phyloP scores from a whole-genome alignment of 1,140 invertebrate species.

The Dendroctonus valens region DNA sequence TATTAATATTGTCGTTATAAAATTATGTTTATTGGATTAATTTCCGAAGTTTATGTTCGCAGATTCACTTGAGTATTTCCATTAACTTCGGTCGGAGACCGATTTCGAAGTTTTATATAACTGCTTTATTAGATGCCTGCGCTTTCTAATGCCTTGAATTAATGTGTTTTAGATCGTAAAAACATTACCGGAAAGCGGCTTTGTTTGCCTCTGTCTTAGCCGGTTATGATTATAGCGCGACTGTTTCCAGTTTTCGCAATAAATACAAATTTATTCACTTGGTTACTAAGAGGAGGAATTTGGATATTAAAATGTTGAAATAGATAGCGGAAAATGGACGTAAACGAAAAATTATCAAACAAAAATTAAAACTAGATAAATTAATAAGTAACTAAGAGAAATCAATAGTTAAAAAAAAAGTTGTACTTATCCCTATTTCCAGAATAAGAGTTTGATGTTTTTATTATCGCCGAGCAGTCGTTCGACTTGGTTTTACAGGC shows the following conservation, averaged over 20 bases:
- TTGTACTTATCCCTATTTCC: not conserved
- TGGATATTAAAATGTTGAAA: no score
- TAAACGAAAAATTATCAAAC: no score
- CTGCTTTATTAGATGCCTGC: slow-evolving; percentile 26
- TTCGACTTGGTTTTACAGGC: slow-evolving; percentile 24
- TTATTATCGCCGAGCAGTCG: slow-evolving; percentile 16
- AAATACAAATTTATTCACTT: no score
- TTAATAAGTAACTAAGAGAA: no score
- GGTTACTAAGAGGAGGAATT: no score
- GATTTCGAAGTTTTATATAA: slow-evolving; percentile 11
- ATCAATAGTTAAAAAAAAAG: no score
- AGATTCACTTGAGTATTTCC: slow-evolving; percentile 16
- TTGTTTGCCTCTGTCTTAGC: slow-evolving; percentile 10
- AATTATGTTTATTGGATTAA: slow-evolving; percentile 30
- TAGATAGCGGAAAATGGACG: no score
- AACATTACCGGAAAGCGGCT: slow-evolving; percentile 12
- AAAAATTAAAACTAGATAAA: no score
- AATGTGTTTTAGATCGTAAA: slow-evolving; percentile 25
- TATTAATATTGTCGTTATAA: slow-evolving; percentile 29
- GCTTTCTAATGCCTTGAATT: slow-evolving; percentile 28
- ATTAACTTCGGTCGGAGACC: slow-evolving; percentile 14
- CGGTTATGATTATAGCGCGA: slow-evolving; percentile 4
- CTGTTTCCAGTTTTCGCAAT: not conserved
- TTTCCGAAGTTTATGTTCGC: slow-evolving; percentile 20
- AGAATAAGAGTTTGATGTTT: slow-evolving; percentile 29